phyloP scores from a whole-genome alignment of 2,888 invertebrate species.

The Drosophila paranaensis region DNA sequence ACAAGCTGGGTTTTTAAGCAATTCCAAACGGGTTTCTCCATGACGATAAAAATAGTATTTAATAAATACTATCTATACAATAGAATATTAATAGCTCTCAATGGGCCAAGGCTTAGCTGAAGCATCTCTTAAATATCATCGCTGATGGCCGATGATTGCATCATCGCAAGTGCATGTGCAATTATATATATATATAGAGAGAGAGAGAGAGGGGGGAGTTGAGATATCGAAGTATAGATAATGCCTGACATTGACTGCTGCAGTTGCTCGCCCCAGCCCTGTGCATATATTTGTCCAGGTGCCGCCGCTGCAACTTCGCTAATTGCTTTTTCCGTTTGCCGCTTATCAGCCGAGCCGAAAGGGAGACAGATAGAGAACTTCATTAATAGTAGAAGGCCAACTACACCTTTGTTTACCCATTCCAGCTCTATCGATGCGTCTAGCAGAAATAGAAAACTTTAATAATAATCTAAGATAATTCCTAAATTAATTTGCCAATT shows the following conservation, averaged over 20 bases:
- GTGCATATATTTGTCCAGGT: conserved; percentile 32
- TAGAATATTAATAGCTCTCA: conserved; percentile 25
- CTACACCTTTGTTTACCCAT: conserved; percentile 1
- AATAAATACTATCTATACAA: not conserved
- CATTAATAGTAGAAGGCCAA: not conserved
- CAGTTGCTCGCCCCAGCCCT: conserved; percentile 1
- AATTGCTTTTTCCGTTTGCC: conserved; percentile 37
- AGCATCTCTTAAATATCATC: conserved; percentile 9
- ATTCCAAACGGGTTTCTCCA: not conserved
- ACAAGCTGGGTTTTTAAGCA: conserved; percentile 6
- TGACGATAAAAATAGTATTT: not conserved
- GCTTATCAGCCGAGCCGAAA: conserved; percentile 23
- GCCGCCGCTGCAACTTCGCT: conserved; percentile 19
- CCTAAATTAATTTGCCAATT: not conserved
- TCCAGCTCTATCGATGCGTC: not conserved
- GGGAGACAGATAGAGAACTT: not conserved
- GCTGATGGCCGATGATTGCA: conserved; percentile 29
- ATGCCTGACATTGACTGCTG: conserved; percentile 18
- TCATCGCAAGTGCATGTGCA: conserved; percentile 18
- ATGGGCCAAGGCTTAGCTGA: conserved; percentile 37
- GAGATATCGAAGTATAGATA: conserved; percentile 1
- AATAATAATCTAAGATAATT: not conserved
- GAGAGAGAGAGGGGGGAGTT: not conserved
- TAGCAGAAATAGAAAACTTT: not conserved
- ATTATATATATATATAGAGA: not conserved